Conservation (phyloP, 2,113 vertebrate genomes). For the Danionella cerebrum region DNA sequence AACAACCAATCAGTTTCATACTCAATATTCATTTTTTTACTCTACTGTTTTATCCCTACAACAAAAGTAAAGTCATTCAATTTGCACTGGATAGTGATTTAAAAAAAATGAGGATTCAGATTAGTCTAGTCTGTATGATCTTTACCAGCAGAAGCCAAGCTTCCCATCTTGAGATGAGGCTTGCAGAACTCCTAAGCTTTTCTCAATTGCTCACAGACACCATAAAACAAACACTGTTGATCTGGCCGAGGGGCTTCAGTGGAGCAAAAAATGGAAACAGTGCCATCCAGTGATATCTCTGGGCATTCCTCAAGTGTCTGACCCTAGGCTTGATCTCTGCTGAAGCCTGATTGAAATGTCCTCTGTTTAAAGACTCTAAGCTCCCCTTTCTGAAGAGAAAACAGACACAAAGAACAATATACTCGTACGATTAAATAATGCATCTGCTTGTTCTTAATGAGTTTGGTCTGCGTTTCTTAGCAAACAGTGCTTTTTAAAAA, state of each 20-base stretch:
- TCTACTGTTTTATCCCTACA: no score
- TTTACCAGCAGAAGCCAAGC: neutral
- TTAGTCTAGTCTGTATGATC: neutral
- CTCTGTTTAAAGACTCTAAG: constrained; percentile 1
- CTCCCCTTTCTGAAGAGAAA: neutral
- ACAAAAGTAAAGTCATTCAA: no score
- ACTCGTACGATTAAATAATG: no score
- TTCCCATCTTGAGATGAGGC: constrained; percentile 42
- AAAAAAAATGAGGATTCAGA: no score
- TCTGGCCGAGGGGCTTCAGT: constrained; percentile 34
- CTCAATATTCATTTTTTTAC: no score
- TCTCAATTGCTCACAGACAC: constrained; percentile 54
- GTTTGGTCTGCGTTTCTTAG: no score
- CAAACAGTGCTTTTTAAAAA: no score
- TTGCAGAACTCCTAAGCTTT: constrained; percentile 12
- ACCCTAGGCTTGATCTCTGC: constrained; percentile 25
- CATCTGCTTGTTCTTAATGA: no score
- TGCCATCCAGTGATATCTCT: constrained; percentile 99
- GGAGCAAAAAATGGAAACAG: constrained; percentile 96
- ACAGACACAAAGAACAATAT: neutral
- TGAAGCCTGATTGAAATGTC: constrained; percentile 4
- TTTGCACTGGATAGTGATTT: no score
- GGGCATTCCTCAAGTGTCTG: constrained; percentile 78
- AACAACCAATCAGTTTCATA: no score
- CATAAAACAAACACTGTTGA: constrained; percentile 65